Conservation (phyloP, 2,113 vertebrate genomes). For the Vulpes lagopus region DNA sequence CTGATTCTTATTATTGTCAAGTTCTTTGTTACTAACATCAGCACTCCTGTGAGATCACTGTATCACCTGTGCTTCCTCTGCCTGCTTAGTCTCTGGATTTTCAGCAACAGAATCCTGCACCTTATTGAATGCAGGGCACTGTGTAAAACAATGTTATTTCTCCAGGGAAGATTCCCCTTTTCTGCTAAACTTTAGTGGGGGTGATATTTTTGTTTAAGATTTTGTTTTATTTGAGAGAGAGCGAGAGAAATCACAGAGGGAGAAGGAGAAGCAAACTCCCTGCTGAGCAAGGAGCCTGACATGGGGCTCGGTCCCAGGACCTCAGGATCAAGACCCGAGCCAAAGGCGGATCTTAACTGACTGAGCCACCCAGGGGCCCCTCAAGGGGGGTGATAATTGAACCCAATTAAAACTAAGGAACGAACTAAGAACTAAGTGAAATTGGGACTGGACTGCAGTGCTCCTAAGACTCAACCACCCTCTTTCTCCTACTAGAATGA, state of each 20-base stretch:
- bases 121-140: background rate
- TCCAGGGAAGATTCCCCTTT: background rate
- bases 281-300: background rate
- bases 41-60: background rate
- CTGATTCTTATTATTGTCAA: background rate
- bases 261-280: no score
- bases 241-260: no score
- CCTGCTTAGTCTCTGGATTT: background rate
- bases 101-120: background rate
- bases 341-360: background rate
- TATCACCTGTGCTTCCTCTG: background rate
- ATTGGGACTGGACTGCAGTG: no score
- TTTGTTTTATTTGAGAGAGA: no score
- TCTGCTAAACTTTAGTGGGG: background rate
- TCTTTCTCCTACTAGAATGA: background rate
- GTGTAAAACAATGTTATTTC: background rate
- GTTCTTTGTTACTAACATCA: background rate
- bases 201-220: background rate
- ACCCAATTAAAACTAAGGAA: no score
- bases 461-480: background rate
- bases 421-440: background rate
- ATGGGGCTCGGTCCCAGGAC: background rate
- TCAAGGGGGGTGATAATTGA: background rate
- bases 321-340: background rate
- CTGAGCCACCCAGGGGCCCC: background rate